Evolutionary conservation across 2,888 invertebrate species (phyloP), one percentile per base, ranked within the genome.

Genomic region (Eledona agricola): DNA sequence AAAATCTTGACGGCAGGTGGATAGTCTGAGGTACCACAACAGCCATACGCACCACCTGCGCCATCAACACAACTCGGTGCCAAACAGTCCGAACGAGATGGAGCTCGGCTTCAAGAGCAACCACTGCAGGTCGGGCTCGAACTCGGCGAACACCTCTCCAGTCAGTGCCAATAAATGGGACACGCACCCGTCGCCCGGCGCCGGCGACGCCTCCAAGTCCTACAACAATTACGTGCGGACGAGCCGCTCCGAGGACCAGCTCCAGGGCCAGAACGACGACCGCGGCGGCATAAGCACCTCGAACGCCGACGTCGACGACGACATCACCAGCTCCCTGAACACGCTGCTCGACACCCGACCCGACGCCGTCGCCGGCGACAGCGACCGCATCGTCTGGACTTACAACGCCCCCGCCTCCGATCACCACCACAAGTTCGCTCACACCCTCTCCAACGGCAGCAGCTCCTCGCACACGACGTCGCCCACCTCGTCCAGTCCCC

Each of bases 311-410:
- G 89, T 94, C 73, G 95, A 93, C 74, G 95, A 95, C 76, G 93
- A 93, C 75, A 88, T 93, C 71, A 93, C 94, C 71, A 93, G 94
- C 74, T 95, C 95, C 58, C 81, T 96, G 56, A 94, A 96, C 78
- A 93, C 93, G 55, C 80, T 95, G 53, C 79, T 94, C 60, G 93
- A 93, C 79, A 92, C 75, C 11, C 65, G 74, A 54, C 73, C 72
- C 17, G 75, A 76, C 34, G 63, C 62, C n/a, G 65, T 62, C n/a
- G 28, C 82, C 80, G 46, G 82, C 80, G 70, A 79, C 81, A 78
- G 78, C 69, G 82, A 80, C 75, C 84, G 92, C 66, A 91, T 93
- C 72, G 91, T 93, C 38, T 93, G 93, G 93, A 93, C 93, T 38
- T 93, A 91, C 80, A 93, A 93, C 80, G 92, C 93, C 52, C 92